A percentile compares a stretch with the other conserved stretches of the same genome.
Evolutionary conservation across 2,797 vertebrate genomes (phyloP).

Genomic region (Epinephelus malabaricus): DNA sequence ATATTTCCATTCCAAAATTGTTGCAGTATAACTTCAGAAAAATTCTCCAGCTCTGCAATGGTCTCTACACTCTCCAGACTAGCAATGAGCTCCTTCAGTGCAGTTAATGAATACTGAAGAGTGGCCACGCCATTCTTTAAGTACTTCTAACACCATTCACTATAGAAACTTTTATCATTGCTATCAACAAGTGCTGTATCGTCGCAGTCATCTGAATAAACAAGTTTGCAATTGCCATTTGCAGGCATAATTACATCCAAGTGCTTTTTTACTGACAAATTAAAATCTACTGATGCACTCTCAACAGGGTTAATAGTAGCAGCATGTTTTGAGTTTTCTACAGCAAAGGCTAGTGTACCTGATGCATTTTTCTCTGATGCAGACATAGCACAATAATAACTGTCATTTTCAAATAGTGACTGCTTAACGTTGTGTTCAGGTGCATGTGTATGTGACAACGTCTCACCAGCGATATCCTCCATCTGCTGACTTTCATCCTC

Average conservation of each 20-base stretch:
- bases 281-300: neutral
- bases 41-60: constrained; percentile 19
- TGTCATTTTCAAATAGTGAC: neutral
- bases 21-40: constrained; percentile 33
- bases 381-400: neutral
- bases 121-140: neutral
- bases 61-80: constrained; percentile 21
- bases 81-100: constrained; percentile 42
- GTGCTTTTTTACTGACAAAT: constrained; percentile 19
- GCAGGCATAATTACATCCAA: constrained; percentile 3
- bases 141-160: constrained; percentile 9
- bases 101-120: constrained; percentile 38
- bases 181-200: neutral
- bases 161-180: neutral
- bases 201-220: constrained; percentile 17
- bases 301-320: neutral
- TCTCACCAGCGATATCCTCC: neutral
- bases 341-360: no score
- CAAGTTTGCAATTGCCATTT: neutral
- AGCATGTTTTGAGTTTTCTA: no score
- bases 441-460: neutral
- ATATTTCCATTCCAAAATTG: constrained; percentile 37
- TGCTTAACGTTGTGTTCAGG: neutral
- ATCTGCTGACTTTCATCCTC: constrained; percentile 1
- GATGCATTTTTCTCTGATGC: no score